Base-by-base conservation (phyloP, 2,888 invertebrate genomes). In the Ornithoptera priamus region DNA sequence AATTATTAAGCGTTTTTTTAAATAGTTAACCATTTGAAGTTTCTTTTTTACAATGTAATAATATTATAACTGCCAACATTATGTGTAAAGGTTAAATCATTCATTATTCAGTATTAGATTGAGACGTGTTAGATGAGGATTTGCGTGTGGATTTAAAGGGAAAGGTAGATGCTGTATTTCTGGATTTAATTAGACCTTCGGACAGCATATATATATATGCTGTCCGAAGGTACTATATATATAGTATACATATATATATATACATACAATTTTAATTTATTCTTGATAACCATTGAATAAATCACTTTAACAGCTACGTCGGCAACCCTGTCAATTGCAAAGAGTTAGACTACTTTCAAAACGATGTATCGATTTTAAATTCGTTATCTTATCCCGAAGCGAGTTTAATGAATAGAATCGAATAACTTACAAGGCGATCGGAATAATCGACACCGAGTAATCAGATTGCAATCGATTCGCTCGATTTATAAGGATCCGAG, bases 61-160 rank as follows among this genome's bases (percentile, higher is more conserved):
- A 22, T 22, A 22, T 22, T 22, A 22, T 22, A 22, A 22, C 22
- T 22, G 22, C 22, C 22, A 22, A 22, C 22, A 22, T 22, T 22
- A 22, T 22, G 22, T 22, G 8, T 42, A 42, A 8, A 10, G 42
- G 42, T 42, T 42, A 42, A 10, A 42, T 8, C 42, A 42, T 42
- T 42, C 8, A 7, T 42, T 42, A 10, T 10, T 42, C 8, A 42
- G 12, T 10, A 42, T 42, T 42, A 42, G 10, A 42, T 22, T 22
- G 96, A 82, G 99, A 99, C 89, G 98, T 99, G 0, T 97, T 98
- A 78, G 91, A 94, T 36, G 94, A 96, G 75, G 99, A 99, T 8
- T 98, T 98, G 85, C 95, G 96, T 6, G 93, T 94, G 2, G 94
- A 95, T 8, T 87, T 96, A 18, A 30, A 30, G 5, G 30, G 30